Evolutionary conservation across 2,797 vertebrate genomes (phyloP), one percentile per base, ranked within the genome.

Genomic region (Tolypeutes matacus): DNA sequence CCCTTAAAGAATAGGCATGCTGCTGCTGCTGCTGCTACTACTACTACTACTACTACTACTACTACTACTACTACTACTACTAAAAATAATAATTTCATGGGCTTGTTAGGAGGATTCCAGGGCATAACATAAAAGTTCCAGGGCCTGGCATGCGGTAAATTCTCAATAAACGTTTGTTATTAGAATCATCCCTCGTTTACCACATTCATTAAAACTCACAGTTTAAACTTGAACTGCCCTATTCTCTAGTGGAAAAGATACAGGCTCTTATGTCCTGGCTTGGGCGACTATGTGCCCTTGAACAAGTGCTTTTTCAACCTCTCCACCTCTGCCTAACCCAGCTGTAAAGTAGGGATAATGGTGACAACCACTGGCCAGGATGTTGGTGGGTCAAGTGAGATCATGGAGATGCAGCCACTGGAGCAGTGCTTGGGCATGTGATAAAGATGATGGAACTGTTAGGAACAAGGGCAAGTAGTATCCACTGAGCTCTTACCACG

Each of bases 371-470:
- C 27, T 46, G 49, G 27, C 39, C 53, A 53, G 83, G 42, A 7
- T 58, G 76, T 42, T 10, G 60, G 70, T 10, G 42, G 51, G n/a
- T 3, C 34, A 2, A 72, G 2, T 42, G 76, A 89, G 85, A 39
- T 34, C 8, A 60, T 42, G 29, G 69, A 53, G n/a, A 5, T n/a
- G 20, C 1, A 73, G 87, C 51, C 12, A 11, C 25, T 20, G 53
- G 49, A 49, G 46, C 27, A 7, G 49, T 21, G 6, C 75, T 11
- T 42, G 23, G 51, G 49, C 3, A 0, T 29, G 34, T 25, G 64
- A 56, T 20, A 8, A 39, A 8, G 73, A 34, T n/a, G 77, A 36
- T 0, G 5, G 27, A 14, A 1, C 25, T 1, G 1, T 17, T 4
- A 27, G 83, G 53, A n/a, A 36, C 27, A 9, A 2, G 1, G 9